These are phyloP conservation scores for Harpalus rufipes DNA, from an alignment of 2,888 invertebrate genomes.

Conservation along the genomic window DNA sequence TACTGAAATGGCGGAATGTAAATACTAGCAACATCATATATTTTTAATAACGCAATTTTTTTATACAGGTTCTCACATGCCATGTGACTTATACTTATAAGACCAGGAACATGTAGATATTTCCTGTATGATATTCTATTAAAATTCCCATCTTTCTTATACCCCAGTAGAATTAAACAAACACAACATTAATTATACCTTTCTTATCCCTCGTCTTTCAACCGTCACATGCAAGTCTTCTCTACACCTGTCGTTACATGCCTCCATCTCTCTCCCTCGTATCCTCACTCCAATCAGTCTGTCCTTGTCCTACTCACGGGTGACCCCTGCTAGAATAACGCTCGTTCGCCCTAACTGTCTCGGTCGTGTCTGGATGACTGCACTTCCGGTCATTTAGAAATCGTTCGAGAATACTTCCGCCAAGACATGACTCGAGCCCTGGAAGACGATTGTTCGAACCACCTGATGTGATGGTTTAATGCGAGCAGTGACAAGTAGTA, in stretches of 20 bases:
- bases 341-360: slow-evolving; percentile 50
- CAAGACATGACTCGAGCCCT: slow-evolving; percentile 17
- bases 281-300: not conserved
- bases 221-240: slow-evolving; percentile 55
- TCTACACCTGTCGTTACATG: slow-evolving; percentile 56
- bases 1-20: no score
- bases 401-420: slow-evolving; percentile 66
- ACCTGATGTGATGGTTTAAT: slow-evolving; percentile 40
- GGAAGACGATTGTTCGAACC: slow-evolving; percentile 36
- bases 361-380: slow-evolving; percentile 64
- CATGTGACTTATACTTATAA: no score
- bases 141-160: slow-evolving; percentile 1
- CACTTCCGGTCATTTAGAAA: slow-evolving; percentile 66
- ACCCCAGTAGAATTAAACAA: slow-evolving; percentile 4
- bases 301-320: slow-evolving; percentile 32
- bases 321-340: slow-evolving; percentile 41
- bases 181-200: slow-evolving; percentile 15
- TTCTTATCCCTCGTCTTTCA: slow-evolving; percentile 22
- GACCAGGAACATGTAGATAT: not conserved
- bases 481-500: not conserved
- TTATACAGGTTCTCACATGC: not conserved
- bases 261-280: slow-evolving; percentile 18
- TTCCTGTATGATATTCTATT: not conserved
- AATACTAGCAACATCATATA: no score
- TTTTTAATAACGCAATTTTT: no score